These are phyloP conservation scores for Epizoanthus scotinus DNA, from an alignment of 92 coral and sea anemone genomes.

Conservation along the genomic window DNA sequence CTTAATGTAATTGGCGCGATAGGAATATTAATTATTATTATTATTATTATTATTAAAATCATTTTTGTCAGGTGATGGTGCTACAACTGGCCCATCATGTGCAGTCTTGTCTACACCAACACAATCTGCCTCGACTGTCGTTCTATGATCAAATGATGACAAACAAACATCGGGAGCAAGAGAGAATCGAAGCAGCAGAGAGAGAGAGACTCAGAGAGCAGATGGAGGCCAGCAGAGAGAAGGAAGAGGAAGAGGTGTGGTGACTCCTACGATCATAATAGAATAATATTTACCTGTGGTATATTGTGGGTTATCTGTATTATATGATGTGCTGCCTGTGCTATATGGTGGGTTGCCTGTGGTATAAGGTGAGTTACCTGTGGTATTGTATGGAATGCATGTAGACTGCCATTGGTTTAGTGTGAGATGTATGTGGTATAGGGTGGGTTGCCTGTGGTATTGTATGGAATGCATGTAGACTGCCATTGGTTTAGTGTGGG, in stretches of 20 bases:
- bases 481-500: no score
- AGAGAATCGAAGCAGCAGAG: slow-evolving; percentile 73
- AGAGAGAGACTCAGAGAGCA: slow-evolving; percentile 57
- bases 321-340: neutral
- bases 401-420: no score
- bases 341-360: no score
- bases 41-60: neutral
- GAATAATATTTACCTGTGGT: neutral
- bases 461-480: no score
- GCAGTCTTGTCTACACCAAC: slow-evolving; percentile 82
- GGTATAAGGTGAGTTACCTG: no score
- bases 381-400: no score
- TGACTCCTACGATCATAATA: no score
- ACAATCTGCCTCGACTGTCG: slow-evolving; percentile 91
- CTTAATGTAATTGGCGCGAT: no score
- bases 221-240: slow-evolving; percentile 76
- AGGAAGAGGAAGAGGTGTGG: slow-evolving; percentile 81
- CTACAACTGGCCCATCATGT: slow-evolving; percentile 92
- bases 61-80: slow-evolving; percentile 79
- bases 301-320: no score
- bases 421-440: no score
- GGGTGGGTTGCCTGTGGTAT: no score
- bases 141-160: slow-evolving; percentile 98
- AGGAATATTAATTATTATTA: no score
- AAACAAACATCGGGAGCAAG: slow-evolving; percentile 77